Conservation (phyloP, 2,888 invertebrate genomes). For the Hydrotaea cyrtoneurina region DNA sequence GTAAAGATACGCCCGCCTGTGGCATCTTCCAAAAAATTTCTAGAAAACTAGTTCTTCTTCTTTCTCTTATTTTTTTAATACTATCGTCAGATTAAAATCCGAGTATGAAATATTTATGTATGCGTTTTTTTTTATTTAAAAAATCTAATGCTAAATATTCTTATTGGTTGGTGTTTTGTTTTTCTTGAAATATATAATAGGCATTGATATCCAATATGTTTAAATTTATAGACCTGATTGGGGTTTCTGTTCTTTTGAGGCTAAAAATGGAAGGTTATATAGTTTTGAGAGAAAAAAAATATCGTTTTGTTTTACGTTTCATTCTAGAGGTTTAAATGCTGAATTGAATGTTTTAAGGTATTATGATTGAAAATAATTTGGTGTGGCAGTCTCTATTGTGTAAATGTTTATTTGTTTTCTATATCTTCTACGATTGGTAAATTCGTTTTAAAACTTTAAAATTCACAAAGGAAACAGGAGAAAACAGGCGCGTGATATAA, state of each 20-base stretch:
- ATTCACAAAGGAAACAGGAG: neutral
- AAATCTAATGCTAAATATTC: constrained; percentile 47
- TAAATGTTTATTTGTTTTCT: constrained; percentile 23
- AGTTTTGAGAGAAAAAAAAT: constrained; percentile 23
- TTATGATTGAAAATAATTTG: constrained; percentile 38
- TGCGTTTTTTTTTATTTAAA: constrained; percentile 50
- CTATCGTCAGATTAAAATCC: constrained; percentile 52
- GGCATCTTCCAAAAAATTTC: constrained; percentile 71
- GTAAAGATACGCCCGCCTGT: constrained; percentile 16
- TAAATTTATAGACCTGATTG: constrained; percentile 52
- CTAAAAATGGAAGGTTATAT: constrained; percentile 59
- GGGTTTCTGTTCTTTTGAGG: constrained; percentile 38
- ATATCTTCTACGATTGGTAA: constrained; percentile 22
- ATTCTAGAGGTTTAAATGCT: neutral
- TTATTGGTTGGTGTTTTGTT: constrained; percentile 49
- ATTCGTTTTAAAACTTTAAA: constrained; percentile 24
- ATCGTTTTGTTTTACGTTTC: constrained; percentile 12
- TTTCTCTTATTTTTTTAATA: constrained; percentile 59
- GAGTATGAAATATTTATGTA: constrained; percentile 48
- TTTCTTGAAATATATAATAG: constrained; percentile 9
- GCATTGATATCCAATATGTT: constrained; percentile 10
- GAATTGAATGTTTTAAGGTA: constrained; percentile 26
- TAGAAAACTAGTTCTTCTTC: constrained; percentile 72
- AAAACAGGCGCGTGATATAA: neutral
- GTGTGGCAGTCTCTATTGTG: constrained; percentile 62